Conservation (phyloP, 2,888 invertebrate genomes). For the Dilophus febrilis region DNA sequence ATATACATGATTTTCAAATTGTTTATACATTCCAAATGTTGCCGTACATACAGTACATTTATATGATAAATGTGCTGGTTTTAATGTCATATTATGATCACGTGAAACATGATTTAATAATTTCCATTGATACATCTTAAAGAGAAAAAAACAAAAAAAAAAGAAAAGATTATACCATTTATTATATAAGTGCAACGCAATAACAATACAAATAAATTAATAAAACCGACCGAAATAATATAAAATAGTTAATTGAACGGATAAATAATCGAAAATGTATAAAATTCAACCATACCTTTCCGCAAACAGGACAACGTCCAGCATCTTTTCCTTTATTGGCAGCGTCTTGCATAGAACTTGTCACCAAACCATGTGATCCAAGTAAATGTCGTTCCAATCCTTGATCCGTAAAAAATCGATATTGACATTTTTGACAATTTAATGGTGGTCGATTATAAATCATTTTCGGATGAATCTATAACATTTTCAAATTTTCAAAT, state of each 20-base stretch:
- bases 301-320: slow-evolving; percentile 87
- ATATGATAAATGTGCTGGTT: slow-evolving; percentile 85
- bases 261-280: no score
- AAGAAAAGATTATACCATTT: slow-evolving; percentile 2
- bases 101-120: slow-evolving; percentile 78
- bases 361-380: slow-evolving; percentile 86
- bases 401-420: slow-evolving; percentile 92
- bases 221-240: no score
- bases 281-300: slow-evolving; percentile 68
- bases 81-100: slow-evolving; percentile 79
- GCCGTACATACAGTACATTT: slow-evolving; percentile 92
- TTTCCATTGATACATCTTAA: slow-evolving; percentile 85
- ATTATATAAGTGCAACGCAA: background rate
- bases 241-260: no score
- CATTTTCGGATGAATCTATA: slow-evolving; percentile 79
- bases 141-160: slow-evolving; percentile 10
- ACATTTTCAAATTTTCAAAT: background rate
- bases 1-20: slow-evolving; percentile 87
- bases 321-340: slow-evolving; percentile 90
- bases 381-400: slow-evolving; percentile 88
- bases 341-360: slow-evolving; percentile 89
- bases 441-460: slow-evolving; percentile 85
- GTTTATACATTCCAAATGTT: slow-evolving; percentile 88
- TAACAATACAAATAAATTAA: background rate
- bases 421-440: slow-evolving; percentile 92